Base-by-base conservation (phyloP, 53 echinoderm and acorn worm species). In the Henricia sp. region DNA sequence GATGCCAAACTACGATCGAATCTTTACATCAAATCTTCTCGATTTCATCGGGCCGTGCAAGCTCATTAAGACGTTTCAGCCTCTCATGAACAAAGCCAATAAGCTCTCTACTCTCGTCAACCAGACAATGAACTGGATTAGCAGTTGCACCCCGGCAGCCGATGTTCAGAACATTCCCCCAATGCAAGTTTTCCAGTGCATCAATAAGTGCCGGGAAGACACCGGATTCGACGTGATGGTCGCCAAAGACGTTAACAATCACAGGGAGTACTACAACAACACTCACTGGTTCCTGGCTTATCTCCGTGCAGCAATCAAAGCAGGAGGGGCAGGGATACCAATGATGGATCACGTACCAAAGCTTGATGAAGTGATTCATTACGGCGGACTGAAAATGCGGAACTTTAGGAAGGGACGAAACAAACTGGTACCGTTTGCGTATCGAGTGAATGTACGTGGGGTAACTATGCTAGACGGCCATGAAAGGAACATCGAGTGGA, bases 341-440 rank as follows among this genome's bases (percentile, higher is more conserved):
- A 25, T 38, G 12, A 37, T 55, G 36, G 54, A 39, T 6, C 54
- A 72, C 25, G 50, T 72, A 11, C 85, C 85, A 38, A 70, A 70
- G 32, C 48, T 72, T 8, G 62, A 33, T 20, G 40, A 39, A 26
- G 85, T 72, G 17, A 60, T 85, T 46, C 40, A 50, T 32, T 71
- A 60, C 46, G 36, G 50, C 6, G 88, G 87, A 13, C 32, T 93
- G 55, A 37, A 24, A 3, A 83, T 93, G 83, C 77, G 93, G 1
- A 85, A 93, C 70, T 87, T 93, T 44, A 48, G 78, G 60, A 68
- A 84, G 62, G 93, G 52, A 32, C 42, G 54, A 28, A 87, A 87
- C 56, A 87, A 56, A 26, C 68, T 87, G 51, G 69, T 70, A 30
- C 87, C 87, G 35, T 87, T 77, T 50, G 46, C 26, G 29, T 34